phyloP scores from a whole-genome alignment of 2,888 invertebrate species.

The Tuberolachnus salignus region DNA sequence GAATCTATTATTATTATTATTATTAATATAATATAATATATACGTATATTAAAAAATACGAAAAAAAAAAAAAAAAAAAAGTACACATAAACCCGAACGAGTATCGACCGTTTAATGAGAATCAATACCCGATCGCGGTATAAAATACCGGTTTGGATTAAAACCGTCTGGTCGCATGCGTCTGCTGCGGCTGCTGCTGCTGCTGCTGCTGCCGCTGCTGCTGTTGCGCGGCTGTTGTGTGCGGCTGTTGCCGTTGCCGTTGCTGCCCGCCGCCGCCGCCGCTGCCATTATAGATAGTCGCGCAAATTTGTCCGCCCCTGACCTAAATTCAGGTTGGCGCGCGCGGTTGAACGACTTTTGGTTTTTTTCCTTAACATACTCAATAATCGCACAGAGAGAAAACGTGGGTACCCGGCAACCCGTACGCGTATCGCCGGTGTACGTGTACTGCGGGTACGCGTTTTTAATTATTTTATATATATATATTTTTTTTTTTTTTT shows the following conservation, averaged over 20 bases:
- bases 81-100: background rate
- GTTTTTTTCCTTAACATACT: conserved; percentile 20
- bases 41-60: too few species aligned
- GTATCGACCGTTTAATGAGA: conserved; percentile 47
- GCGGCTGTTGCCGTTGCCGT: background rate
- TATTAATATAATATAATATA: too few species aligned
- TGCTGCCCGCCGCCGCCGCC: too few species aligned
- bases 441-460: background rate
- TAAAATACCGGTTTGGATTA: conserved; percentile 42
- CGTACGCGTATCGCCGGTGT: background rate
- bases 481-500: background rate
- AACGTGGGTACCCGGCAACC: background rate
- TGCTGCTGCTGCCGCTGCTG: background rate
- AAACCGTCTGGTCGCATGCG: conserved; percentile 41
- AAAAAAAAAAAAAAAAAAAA: too few species aligned
- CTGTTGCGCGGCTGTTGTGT: background rate
- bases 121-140: conserved; percentile 22
- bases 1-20: background rate
- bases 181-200: background rate
- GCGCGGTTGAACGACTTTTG: conserved; percentile 46
- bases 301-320: conserved; percentile 33
- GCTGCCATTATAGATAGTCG: background rate
- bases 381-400: conserved; percentile 25
- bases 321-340: conserved; percentile 45
- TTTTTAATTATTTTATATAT: conserved; percentile 11